A percentile compares a stretch with the other conserved stretches of the same genome.
Evolutionary conservation across 2,113 vertebrate species (phyloP).

Genomic region (Austrofundulus limnaeus): DNA sequence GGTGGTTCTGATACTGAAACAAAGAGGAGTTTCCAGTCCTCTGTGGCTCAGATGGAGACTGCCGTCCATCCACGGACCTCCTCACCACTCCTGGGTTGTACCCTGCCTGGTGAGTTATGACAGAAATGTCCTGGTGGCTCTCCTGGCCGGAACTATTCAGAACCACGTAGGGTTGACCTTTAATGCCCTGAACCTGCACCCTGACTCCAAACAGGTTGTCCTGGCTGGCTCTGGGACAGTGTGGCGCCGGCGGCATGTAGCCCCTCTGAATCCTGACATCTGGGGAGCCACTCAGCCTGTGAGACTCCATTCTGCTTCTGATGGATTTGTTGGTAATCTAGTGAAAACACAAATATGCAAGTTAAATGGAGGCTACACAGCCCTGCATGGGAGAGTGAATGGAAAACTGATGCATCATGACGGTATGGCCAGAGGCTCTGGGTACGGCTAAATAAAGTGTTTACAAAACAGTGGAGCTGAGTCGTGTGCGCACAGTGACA

Average conservation of each 20-base stretch:
- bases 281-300: conserved; percentile 71
- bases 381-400: conserved; percentile 27
- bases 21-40: conserved; percentile 56
- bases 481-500: conserved; percentile 34
- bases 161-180: conserved; percentile 91
- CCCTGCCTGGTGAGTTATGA: conserved; percentile 65
- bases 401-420: conserved; percentile 45
- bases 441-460: conserved; percentile 42
- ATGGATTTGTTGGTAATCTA: conserved; percentile 26
- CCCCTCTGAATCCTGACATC: conserved; percentile 72
- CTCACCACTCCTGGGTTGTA: conserved; percentile 56
- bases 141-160: conserved; percentile 86
- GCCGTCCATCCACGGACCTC: conserved; percentile 53
- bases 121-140: conserved; percentile 61
- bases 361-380: conserved; percentile 19
- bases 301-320: conserved; percentile 80
- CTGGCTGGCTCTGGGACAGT: conserved; percentile 47
- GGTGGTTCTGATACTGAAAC: conserved; percentile 87
- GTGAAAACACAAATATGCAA: conserved; percentile 20
- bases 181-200: conserved; percentile 90
- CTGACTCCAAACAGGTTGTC: conserved; percentile 87
- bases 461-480: conserved; percentile 63
- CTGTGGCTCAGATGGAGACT: conserved; percentile 58
- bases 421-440: too few species aligned
- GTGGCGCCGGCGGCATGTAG: conserved; percentile 50